Evolutionary conservation across 2,888 invertebrate species (phyloP), one percentile per base, ranked within the genome.

Genomic region (Polydrusus cervinus): DNA sequence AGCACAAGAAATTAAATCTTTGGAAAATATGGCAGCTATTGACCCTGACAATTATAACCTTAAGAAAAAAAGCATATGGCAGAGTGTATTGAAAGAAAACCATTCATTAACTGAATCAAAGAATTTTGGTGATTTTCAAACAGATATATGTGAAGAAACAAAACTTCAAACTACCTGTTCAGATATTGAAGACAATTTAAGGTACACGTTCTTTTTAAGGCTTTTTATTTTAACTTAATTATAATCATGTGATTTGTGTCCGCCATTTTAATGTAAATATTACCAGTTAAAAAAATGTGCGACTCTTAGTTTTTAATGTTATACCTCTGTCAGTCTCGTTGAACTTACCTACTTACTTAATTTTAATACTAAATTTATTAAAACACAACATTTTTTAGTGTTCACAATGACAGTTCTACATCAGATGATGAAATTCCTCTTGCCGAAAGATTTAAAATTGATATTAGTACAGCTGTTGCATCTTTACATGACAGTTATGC

Each of bases 391-490:
- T 25, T 25, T 25, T 55, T 43, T 43, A 53, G 53, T 60, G 38
- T 71, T 45, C n/a, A 40, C 14, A 47, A 57, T 34, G 47, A 18
- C 8, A 60, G 47, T 57, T 20, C 11, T 6, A 65, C 65, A 49
- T 67, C 55, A 10, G 67, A 71, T 53, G 75, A 75, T 67, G 75
- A 75, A 34, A 53, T 55, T n/a, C 71, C 75, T 16, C n/a, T 75
- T 16, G 57, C 53, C 13, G 53, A 71, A 40, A 75, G 55, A 45
- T 73, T 51, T 51, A 62, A 62, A 13, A 62, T 62, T 43, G n/a
- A 66, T n/a, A 9, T 14, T 34, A 30, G 13, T 13, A 64, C 47
- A 66, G n/a, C 47, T 25, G 40, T 25, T 14, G 18, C 20, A n/a
- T 38, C 40, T 20, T 53, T 20, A 38, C 53, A 40, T 16, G 10